Percentiles rank a stretch among this genome's conserved stretches.
phyloP scores from a whole-genome alignment of 2,888 invertebrate species.

The Machimus atricapillus region DNA sequence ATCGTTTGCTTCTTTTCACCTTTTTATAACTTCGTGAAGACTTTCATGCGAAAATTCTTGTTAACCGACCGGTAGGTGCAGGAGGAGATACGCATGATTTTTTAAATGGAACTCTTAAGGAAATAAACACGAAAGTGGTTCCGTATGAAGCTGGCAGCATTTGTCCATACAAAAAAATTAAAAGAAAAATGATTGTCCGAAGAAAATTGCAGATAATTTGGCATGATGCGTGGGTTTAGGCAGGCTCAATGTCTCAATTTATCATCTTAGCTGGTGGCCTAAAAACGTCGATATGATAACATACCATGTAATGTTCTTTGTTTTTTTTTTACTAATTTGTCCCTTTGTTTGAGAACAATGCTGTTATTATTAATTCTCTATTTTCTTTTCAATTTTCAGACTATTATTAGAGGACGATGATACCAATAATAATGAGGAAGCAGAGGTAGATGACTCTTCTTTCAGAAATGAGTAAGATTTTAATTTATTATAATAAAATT shows the following conservation, averaged over 20 bases:
- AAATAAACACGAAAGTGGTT: constrained; percentile 13
- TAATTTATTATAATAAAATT: background rate
- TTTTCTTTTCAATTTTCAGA: background rate
- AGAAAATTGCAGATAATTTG: constrained; percentile 1
- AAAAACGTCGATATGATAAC: background rate
- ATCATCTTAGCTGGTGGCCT: constrained; percentile 22
- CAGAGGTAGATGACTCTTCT: background rate
- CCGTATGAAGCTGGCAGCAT: background rate
- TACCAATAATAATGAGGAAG: background rate
- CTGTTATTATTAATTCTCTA: background rate
- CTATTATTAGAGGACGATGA: background rate
- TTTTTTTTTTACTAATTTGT: background rate
- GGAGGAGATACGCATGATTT: constrained; percentile 36
- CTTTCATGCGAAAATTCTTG: constrained; percentile 3
- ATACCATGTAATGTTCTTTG: background rate
- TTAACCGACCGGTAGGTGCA: background rate
- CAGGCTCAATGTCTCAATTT: background rate
- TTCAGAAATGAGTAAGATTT: background rate
- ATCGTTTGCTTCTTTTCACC: background rate
- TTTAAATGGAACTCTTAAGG: background rate
- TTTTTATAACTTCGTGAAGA: constrained; percentile 2
- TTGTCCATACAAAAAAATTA: constrained; percentile 3
- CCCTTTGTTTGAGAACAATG: background rate
- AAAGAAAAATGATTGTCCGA: background rate
- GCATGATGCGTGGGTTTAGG: constrained; percentile 10